Percentiles rank a stretch among this genome's conserved stretches.
phyloP scores from a whole-genome alignment of 2,797 vertebrate genomes.

The Hydrophis major region DNA sequence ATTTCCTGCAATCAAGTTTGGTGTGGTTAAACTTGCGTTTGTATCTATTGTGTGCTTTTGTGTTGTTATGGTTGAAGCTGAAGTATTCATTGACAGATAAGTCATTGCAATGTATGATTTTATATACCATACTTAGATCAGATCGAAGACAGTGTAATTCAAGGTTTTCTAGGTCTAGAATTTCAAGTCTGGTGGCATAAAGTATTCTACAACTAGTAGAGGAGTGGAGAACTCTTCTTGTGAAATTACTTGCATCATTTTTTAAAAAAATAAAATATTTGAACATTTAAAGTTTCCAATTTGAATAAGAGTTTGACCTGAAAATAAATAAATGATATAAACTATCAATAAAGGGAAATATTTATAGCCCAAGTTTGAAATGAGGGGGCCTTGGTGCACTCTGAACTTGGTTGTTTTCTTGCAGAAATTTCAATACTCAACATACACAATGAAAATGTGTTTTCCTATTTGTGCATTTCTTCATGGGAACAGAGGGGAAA shows the following conservation, averaged over 20 bases:
- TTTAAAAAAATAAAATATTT: neutral
- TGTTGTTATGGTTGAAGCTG: too few species aligned
- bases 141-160: too few species aligned
- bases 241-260: neutral
- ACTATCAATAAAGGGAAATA: neutral
- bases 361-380: neutral
- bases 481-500: neutral
- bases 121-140: too few species aligned
- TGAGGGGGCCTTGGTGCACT: neutral
- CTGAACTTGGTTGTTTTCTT: neutral
- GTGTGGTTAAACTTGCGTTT: too few species aligned
- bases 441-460: neutral
- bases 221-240: too few species aligned
- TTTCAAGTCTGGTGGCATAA: too few species aligned
- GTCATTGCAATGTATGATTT: too few species aligned
- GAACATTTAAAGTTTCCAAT: neutral
- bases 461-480: neutral
- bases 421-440: neutral
- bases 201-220: too few species aligned
- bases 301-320: neutral
- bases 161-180: too few species aligned
- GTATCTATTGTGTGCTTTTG: too few species aligned
- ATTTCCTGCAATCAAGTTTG: too few species aligned
- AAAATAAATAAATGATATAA: neutral
- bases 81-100: too few species aligned